Evolutionary conservation across 2,797 vertebrate species (phyloP), one percentile per base, ranked within the genome.

Genomic region (Fratercula arctica): DNA sequence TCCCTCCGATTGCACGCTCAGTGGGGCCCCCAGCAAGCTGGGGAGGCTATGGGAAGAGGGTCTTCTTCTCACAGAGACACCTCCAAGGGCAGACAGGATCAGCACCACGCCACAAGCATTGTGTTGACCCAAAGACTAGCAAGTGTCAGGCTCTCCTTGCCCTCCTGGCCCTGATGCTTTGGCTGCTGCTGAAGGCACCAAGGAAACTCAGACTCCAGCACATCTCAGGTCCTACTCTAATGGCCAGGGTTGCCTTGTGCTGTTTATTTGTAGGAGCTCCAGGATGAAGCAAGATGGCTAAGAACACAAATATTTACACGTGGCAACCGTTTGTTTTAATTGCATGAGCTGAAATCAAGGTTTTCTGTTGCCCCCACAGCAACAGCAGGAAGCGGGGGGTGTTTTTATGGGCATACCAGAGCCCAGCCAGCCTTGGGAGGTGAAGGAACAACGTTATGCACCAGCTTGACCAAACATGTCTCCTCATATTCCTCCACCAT

Each of bases 261-360:
- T 85, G 31, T 69, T 76, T 81, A 59, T 77, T 82, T 80, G 50
- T 43, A 37, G 10, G 60, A 95, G 33, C 15, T 68, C 72, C 31
- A 21, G 1, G 84, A 83, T 46, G 85, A 94, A 50, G 43, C 1
- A 4, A 91, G 77, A 93, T 89, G 87, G 83, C 63, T 85, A 95
- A 96, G 67, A 87, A 61, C 60, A 67, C 86, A 93, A 95, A 95
- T 95, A 92, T 94, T 97, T 93, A 93, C 84, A 92, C 41, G 57
- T 87, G 86, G 75, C 95, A 94, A 83, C 56, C 0, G 19, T 90
- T 95, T 90, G 60, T 83, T 95, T 95, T 94, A 93, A 83, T 94
- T 82, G 86, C 56, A 79, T 45, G 66, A 75, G 60, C 73, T 83
- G 81, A 85, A 96, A 85, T 83, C 72, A 92, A 79, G 84, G 56